A percentile compares a stretch with the other conserved stretches of the same genome.
phyloP scores from a whole-genome alignment of 2,888 invertebrate species.

The Norana najaformis region DNA sequence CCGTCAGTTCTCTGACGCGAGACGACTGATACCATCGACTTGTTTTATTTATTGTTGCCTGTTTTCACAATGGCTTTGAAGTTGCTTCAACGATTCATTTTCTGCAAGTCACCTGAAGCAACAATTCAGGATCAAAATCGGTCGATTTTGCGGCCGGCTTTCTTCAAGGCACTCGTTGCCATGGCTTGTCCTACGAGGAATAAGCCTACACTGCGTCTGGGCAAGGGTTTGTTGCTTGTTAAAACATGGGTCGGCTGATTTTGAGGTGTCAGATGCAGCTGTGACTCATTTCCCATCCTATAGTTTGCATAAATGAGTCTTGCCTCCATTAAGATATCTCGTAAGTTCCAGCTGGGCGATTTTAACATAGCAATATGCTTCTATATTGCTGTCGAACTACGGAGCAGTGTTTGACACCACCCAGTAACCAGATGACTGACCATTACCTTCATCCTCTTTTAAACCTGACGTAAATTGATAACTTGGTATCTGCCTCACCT shows the following conservation, averaged over 20 bases:
- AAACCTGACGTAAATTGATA: not conserved
- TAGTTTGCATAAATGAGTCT: not conserved
- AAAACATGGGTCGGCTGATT: not conserved
- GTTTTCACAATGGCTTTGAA: not conserved
- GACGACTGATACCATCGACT: not conserved
- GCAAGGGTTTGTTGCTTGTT: not conserved
- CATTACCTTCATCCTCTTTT: not conserved
- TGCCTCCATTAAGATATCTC: not conserved
- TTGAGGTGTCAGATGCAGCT: not conserved
- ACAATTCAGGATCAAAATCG: not conserved
- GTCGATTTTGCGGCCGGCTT: not conserved
- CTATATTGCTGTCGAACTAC: conserved; percentile 13
- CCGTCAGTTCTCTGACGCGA: not conserved
- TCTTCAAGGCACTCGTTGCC: not conserved
- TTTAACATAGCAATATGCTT: not conserved
- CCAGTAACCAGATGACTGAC: not conserved
- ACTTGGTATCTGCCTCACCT: not conserved
- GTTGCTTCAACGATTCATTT: not conserved
- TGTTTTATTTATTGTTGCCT: not conserved
- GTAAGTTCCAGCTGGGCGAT: not conserved
- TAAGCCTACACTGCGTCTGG: not conserved
- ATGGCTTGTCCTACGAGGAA: not conserved
- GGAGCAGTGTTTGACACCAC: not conserved
- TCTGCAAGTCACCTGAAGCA: conserved; percentile 9
- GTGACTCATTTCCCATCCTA: not conserved